These are phyloP conservation scores for Drosophila parvula DNA, from an alignment of 1,140 invertebrate species.

Conservation along the genomic window DNA sequence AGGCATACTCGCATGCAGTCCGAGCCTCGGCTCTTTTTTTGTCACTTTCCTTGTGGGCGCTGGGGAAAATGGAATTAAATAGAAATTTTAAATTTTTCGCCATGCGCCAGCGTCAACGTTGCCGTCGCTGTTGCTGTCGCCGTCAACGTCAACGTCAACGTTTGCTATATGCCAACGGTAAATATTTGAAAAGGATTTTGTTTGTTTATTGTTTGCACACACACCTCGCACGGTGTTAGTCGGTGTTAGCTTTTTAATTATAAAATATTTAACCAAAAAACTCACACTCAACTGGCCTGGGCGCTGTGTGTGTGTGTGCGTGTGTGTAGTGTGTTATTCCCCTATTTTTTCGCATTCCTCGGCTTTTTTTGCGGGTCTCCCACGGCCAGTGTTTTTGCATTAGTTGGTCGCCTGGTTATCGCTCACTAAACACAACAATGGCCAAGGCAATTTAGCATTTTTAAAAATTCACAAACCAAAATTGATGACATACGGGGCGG, in stretches of 20 bases:
- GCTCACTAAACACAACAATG: conserved; percentile 81
- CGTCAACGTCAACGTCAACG: conserved; percentile 43
- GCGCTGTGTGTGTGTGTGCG: conserved; percentile 1
- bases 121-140: conserved; percentile 31
- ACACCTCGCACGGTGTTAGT: conserved; percentile 83
- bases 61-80: conserved; percentile 66
- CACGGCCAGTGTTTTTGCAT: conserved; percentile 38
- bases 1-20: not conserved
- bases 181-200: conserved; percentile 84
- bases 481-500: conserved; percentile 64
- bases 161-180: conserved; percentile 79
- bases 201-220: conserved; percentile 84
- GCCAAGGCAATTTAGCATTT: conserved; percentile 74
- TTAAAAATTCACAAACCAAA: conserved; percentile 77
- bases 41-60: conserved; percentile 34
- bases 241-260: conserved; percentile 84
- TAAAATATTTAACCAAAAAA: conserved; percentile 84
- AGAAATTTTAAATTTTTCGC: conserved; percentile 69
- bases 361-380: conserved; percentile 17
- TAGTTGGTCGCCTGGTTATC: conserved; percentile 62
- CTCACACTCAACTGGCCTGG: conserved; percentile 73
- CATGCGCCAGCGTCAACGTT: conserved; percentile 26
- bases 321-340: conserved; percentile 25
- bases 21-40: conserved; percentile 16
- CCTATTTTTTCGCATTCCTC: conserved; percentile 32